Percentiles rank a stretch among this genome's conserved stretches.
phyloP scores from a whole-genome alignment of 2,797 vertebrate species.

The Acipenser oxyrinchus region DNA sequence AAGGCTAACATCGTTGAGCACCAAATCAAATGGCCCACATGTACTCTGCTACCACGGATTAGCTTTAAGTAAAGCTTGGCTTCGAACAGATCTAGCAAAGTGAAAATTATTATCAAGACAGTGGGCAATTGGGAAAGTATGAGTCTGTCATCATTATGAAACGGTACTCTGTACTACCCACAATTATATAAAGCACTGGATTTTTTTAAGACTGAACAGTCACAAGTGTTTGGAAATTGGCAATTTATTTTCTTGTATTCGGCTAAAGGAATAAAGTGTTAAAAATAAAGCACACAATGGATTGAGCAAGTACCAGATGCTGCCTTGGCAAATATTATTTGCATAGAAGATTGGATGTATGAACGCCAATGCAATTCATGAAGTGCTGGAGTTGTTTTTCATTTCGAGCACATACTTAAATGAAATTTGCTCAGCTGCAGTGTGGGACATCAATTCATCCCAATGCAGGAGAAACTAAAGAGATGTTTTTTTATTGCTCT shows the following conservation, averaged over 20 bases:
- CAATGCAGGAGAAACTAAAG: slow-evolving; percentile 1
- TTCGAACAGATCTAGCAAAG: too few species aligned
- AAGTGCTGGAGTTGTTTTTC: neutral
- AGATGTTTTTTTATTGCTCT: neutral
- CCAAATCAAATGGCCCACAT: too few species aligned
- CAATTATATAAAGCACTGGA: too few species aligned
- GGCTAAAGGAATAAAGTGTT: neutral
- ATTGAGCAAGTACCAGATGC: neutral
- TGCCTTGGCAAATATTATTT: slow-evolving; percentile 2
- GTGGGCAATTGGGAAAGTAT: too few species aligned
- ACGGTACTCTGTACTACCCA: too few species aligned
- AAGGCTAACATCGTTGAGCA: too few species aligned
- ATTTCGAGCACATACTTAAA: neutral
- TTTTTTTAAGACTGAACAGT: too few species aligned
- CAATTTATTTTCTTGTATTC: neutral
- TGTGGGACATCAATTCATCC: neutral
- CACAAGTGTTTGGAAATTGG: neutral
- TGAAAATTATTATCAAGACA: too few species aligned
- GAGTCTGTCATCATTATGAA: too few species aligned
- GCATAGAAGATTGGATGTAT: neutral
- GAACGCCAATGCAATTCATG: neutral
- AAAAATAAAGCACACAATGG: neutral
- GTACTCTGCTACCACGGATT: too few species aligned
- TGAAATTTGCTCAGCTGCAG: slow-evolving; percentile 11
- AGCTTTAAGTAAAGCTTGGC: too few species aligned